These are phyloP conservation scores for Ardeotis arabs DNA, from an alignment of 2,113 vertebrate genomes.

Conservation along the genomic window DNA sequence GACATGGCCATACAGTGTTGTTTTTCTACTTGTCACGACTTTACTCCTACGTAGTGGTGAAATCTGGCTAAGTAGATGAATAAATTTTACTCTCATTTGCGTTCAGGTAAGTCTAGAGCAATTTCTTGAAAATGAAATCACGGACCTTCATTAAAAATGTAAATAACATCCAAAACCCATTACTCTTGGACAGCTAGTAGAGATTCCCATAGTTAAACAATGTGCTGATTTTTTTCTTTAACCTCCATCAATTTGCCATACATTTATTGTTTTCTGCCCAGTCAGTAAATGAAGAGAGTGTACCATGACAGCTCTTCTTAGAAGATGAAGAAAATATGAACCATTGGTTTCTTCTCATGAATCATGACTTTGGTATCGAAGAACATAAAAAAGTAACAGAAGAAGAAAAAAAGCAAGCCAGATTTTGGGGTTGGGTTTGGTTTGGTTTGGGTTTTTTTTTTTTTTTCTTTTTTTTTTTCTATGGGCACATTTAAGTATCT, in stretches of 20 bases:
- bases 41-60: neutral
- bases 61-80: neutral
- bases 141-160: neutral
- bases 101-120: neutral
- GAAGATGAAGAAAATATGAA: neutral
- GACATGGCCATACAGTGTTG: neutral
- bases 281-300: neutral
- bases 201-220: neutral
- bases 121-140: neutral
- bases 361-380: accelerated
- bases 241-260: neutral
- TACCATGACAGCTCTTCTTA: neutral
- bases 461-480: neutral
- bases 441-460: neutral
- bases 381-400: neutral
- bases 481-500: neutral
- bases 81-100: neutral
- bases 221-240: neutral
- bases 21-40: neutral
- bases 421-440: neutral
- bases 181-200: neutral
- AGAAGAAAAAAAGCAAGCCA: neutral
- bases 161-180: neutral
- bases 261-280: neutral
- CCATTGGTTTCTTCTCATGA: neutral